A percentile compares a stretch with the other conserved stretches of the same genome.
These are phyloP conservation scores for Phainopepla nitens DNA, from an alignment of 2,113 vertebrate genomes.

Conservation along the genomic window DNA sequence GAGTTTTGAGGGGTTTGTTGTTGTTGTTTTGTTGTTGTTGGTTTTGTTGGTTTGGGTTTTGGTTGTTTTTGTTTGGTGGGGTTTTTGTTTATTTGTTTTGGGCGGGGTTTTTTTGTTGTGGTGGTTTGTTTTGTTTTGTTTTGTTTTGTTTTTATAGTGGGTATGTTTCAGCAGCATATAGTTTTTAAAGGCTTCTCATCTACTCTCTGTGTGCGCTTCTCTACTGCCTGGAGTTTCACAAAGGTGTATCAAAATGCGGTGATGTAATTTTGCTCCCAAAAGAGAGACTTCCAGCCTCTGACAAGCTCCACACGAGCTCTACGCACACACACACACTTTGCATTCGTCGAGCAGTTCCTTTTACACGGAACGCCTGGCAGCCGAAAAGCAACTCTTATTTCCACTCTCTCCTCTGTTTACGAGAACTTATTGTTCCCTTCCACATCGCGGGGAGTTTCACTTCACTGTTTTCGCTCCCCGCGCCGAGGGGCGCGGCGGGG, in stretches of 20 bases:
- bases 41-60: too few species aligned
- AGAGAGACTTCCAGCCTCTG: neutral
- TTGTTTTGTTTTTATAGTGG: too few species aligned
- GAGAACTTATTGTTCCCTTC: accelerated
- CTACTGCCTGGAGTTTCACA: too few species aligned
- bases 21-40: too few species aligned
- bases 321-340: accelerated
- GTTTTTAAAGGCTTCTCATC: neutral
- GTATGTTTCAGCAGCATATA: accelerated
- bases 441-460: accelerated
- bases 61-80: neutral
- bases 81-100: neutral
- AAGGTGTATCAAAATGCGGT: accelerated
- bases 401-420: too few species aligned
- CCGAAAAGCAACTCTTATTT: neutral
- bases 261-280: neutral
- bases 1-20: neutral
- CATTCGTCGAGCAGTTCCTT: neutral
- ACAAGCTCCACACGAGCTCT: accelerated
- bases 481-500: neutral
- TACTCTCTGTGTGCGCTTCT: accelerated
- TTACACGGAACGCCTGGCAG: accelerated
- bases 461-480: accelerated
- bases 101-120: too few species aligned
- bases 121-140: neutral